These are phyloP conservation scores for Eupristina koningsbergeri DNA, from an alignment of 1,140 invertebrate genomes.

Conservation along the genomic window DNA sequence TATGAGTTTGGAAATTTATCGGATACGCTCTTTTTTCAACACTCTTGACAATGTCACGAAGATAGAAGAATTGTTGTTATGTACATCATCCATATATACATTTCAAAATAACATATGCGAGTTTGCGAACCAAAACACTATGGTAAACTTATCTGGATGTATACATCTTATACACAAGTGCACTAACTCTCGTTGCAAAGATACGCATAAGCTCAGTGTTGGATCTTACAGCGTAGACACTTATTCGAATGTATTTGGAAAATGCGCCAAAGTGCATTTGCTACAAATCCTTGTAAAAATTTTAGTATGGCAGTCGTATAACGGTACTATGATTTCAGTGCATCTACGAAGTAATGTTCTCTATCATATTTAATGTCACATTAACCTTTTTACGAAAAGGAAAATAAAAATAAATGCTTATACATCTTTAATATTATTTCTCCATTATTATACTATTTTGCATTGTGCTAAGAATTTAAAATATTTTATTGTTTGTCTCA, in stretches of 20 bases:
- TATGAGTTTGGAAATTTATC: not conserved
- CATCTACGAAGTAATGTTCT: not conserved
- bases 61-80: not conserved
- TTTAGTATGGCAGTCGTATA: constrained; percentile 1
- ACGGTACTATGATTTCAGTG: not conserved
- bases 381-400: not conserved
- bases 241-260: not conserved
- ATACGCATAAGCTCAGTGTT: not conserved
- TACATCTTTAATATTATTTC: not conserved
- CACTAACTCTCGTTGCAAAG: not conserved
- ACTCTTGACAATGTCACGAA: not conserved
- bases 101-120: not conserved
- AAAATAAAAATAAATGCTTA: not conserved
- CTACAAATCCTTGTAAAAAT: constrained; percentile 1
- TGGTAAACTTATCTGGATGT: not conserved
- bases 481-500: too few species aligned
- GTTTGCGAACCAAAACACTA: not conserved
- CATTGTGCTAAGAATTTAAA: not conserved
- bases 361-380: not conserved
- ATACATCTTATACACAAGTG: not conserved
- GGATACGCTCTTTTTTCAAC: not conserved
- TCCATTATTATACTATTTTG: not conserved
- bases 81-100: not conserved
- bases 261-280: not conserved
- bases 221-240: not conserved